These are phyloP conservation scores for Formicarius rufipectus DNA, from an alignment of 2,113 vertebrate genomes.

Conservation along the genomic window DNA sequence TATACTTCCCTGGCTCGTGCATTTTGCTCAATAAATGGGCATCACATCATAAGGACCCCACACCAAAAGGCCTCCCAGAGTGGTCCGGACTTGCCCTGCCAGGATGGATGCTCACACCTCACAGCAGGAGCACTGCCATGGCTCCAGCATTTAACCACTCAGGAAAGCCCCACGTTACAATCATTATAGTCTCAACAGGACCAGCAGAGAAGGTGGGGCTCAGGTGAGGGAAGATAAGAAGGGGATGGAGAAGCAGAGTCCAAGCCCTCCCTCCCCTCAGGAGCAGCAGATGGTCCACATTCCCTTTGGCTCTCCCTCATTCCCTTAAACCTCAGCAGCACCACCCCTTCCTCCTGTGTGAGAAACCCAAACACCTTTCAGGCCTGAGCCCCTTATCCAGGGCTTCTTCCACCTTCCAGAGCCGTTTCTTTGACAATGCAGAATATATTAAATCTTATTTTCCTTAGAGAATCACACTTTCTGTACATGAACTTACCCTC, in stretches of 20 bases:
- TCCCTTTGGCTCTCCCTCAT: neutral
- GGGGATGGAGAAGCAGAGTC: neutral
- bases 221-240: neutral
- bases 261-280: neutral
- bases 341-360: neutral
- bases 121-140: fast-evolving
- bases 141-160: neutral
- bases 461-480: neutral
- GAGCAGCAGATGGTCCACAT: neutral
- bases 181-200: fast-evolving
- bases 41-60: neutral
- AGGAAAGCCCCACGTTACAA: neutral
- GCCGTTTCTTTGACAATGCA: neutral
- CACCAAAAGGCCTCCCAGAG: neutral
- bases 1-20: fast-evolving
- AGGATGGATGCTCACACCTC: neutral
- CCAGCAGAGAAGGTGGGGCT: neutral
- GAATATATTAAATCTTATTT: neutral
- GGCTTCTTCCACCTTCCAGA: neutral
- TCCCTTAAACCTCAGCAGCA: neutral
- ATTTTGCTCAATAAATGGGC: neutral
- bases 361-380: neutral
- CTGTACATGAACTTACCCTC: neutral
- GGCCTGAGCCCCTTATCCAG: neutral
- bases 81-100: neutral